Evolutionary conservation across 2,113 vertebrate genomes (phyloP).

Genomic region (Pampusana beccarii): DNA sequence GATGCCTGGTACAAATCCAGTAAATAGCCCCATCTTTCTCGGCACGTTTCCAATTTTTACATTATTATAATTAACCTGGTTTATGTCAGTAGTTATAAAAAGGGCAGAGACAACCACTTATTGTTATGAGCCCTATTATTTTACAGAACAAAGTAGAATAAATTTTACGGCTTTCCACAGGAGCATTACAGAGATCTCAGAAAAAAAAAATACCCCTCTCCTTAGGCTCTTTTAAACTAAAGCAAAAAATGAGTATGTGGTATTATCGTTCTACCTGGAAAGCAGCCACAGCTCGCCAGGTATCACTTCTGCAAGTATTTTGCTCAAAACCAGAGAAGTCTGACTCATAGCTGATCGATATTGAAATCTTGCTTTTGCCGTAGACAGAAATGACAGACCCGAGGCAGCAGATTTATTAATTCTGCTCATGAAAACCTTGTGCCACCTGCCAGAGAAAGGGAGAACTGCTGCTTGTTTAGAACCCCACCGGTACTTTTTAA

Average conservation of each 20-base stretch:
- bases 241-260: not conserved
- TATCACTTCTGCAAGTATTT: not conserved
- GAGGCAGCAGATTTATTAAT: not conserved
- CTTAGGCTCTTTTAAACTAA: not conserved
- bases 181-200: not conserved
- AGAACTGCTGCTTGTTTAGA: not conserved
- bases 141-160: not conserved
- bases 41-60: not conserved
- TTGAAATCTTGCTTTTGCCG: not conserved
- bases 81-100: not conserved
- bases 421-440: not conserved
- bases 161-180: not conserved
- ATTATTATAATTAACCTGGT: slow-evolving; percentile 6
- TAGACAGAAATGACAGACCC: not conserved
- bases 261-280: slow-evolving; percentile 10
- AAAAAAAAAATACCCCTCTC: not conserved
- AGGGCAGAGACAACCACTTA: not conserved
- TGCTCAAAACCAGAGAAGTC: not conserved
- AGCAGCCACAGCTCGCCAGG: not conserved
- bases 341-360: not conserved
- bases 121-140: not conserved
- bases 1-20: not conserved
- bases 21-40: not conserved
- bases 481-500: rapidly evolving
- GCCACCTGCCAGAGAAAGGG: not conserved